These are phyloP conservation scores for Meteorus sp. DNA, from an alignment of 1,140 invertebrate species.

Conservation along the genomic window DNA sequence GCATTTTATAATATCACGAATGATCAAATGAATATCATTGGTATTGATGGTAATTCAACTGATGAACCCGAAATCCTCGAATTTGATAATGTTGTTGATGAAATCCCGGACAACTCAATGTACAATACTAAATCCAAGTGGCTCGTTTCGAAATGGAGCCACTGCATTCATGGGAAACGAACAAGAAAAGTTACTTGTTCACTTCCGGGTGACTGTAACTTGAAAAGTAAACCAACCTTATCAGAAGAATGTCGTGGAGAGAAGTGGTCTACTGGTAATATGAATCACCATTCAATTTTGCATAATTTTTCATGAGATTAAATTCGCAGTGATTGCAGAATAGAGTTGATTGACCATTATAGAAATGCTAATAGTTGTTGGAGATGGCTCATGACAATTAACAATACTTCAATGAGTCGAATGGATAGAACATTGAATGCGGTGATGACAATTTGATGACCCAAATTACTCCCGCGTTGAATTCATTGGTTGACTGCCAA, in stretches of 20 bases:
- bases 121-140: slow-evolving; percentile 48
- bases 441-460: not conserved
- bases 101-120: slow-evolving; percentile 42
- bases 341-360: too few species aligned
- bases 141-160: slow-evolving; percentile 47
- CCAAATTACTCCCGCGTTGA: not conserved
- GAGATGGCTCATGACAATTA: too few species aligned
- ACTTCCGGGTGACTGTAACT: slow-evolving; percentile 38
- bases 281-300: too few species aligned
- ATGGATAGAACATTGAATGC: not conserved
- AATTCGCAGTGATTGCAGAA: too few species aligned
- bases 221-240: slow-evolving; percentile 35
- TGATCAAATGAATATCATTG: slow-evolving; percentile 38
- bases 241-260: slow-evolving; percentile 41
- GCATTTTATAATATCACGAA: slow-evolving; percentile 48
- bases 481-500: slow-evolving; percentile 2
- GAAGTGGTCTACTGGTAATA: slow-evolving; percentile 45
- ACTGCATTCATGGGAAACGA: slow-evolving; percentile 38
- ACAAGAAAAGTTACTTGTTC: slow-evolving; percentile 44
- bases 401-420: too few species aligned
- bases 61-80: slow-evolving; percentile 48
- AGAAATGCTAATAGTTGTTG: too few species aligned
- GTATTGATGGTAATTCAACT: slow-evolving; percentile 36
- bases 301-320: too few species aligned
- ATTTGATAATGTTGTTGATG: slow-evolving; percentile 49